Conservation (phyloP, 2,113 vertebrate genomes). For the Cettia cetti region DNA sequence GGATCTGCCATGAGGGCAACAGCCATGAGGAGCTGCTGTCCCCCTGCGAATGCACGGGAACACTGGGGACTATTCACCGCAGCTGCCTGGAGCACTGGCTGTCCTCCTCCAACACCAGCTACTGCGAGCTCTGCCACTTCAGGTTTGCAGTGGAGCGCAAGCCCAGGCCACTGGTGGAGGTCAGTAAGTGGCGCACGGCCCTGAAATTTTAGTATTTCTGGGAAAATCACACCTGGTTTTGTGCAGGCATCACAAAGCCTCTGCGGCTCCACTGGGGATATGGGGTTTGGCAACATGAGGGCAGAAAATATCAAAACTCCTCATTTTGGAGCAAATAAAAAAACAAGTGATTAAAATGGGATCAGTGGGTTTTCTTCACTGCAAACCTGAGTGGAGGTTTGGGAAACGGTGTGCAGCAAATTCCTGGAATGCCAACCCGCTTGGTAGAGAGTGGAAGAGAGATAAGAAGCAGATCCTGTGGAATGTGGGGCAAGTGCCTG, state of each 20-base stretch:
- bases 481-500: neutral
- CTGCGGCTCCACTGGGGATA: neutral
- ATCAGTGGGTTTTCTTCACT: neutral
- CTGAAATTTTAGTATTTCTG: neutral
- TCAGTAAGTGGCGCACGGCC: constrained; percentile 58
- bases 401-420: neutral
- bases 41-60: constrained; percentile 83
- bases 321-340: neutral
- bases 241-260: neutral
- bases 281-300: neutral
- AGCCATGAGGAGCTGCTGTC: constrained; percentile 85
- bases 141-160: constrained; percentile 85
- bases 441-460: neutral
- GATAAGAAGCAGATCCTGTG: neutral
- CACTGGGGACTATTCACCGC: constrained; percentile 84
- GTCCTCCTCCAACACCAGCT: constrained; percentile 85
- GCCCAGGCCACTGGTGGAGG: constrained; percentile 81
- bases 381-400: neutral
- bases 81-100: constrained; percentile 89
- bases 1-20: constrained; percentile 86
- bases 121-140: constrained; percentile 89
- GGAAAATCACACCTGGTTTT: neutral
- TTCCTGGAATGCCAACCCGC: neutral
- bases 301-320: neutral
- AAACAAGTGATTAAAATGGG: neutral